Evolutionary conservation across 2,888 invertebrate species (phyloP).

Genomic region (Microplitis deprimator): DNA sequence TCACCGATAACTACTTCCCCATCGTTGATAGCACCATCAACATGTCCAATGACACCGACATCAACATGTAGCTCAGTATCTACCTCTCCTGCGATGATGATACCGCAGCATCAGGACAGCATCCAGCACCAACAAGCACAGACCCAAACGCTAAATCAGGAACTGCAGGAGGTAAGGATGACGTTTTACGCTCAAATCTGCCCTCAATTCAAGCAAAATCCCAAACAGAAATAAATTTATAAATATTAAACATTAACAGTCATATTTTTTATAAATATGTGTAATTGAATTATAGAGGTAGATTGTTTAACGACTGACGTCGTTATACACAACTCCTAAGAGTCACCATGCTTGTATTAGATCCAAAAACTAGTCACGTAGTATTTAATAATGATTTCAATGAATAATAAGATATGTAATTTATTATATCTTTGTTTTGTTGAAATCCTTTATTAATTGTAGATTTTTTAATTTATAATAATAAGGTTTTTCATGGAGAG

Average conservation of each 20-base stretch:
- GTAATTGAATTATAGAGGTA: constrained; percentile 2
- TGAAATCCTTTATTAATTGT: no score
- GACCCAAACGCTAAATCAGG: constrained; percentile 69
- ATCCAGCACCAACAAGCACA: constrained; percentile 61
- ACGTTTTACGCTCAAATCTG: constrained; percentile 53
- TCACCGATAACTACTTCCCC: constrained; percentile 41
- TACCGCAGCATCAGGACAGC: constrained; percentile 57
- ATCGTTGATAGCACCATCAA: constrained; percentile 40
- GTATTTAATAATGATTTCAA: not conserved
- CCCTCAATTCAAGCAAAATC: constrained; percentile 21
- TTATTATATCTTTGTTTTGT: no score
- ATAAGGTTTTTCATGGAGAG: no score
- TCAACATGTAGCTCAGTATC: constrained; percentile 44
- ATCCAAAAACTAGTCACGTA: constrained; percentile 7
- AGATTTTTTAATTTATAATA: no score
- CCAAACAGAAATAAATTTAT: constrained; percentile 2
- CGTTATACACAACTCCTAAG: not conserved
- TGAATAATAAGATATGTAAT: no score
- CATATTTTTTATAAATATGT: constrained; percentile 2
- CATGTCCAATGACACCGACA: constrained; percentile 43
- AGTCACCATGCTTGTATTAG: not conserved
- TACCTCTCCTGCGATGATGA: constrained; percentile 44
- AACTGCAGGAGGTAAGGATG: constrained; percentile 71
- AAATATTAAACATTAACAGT: not conserved
- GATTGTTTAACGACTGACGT: not conserved